Evolutionary conservation across 2,113 vertebrate genomes (phyloP), one percentile per base, ranked within the genome.

Genomic region (Hemicordylus capensis): DNA sequence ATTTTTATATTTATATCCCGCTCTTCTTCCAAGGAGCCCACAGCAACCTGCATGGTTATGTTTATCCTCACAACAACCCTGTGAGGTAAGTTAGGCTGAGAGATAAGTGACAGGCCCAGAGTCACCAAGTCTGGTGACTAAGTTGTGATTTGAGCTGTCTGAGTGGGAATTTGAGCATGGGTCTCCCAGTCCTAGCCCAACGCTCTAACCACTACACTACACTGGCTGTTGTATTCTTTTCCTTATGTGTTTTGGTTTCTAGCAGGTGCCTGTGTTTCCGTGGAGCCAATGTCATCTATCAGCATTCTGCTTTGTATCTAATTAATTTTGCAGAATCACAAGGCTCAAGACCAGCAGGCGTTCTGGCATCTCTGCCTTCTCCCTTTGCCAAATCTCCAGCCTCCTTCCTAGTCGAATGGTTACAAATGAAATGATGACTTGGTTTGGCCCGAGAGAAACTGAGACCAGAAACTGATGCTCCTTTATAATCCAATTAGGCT

Each of bases 401-500:
- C 83, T 86, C 78, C 87, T 89, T 88, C 85, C 76, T 56, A 37
- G 81, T 85, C 79, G 74, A 17, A 34, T 81, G 80, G 72, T 44
- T 81, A 42, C 37, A 76, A 89, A 85, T 90, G 81, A 89, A 85
- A 90, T 83, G 51, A 66, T 0, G 0, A 34, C 84, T 89, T 86
- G 73, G 58, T 82, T 85, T 5, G 34, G 79, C 59, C 70, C 0
- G 0, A 54, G 61, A 85, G 88, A 85, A 89, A 42, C 1, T 1
- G 67, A 89, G 70, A 58, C 73, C 66, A 24, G 89, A 74, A 80
- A 69, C 70, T 42, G 10, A 19, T 11, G 3, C 90, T n/a, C 3
- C 74, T 64, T 78, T 76, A 66, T 76, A 90, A 94, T 87, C 93
- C 92, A 94, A 80, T 91, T 91, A 92, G 26, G 58, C 73, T 67